Base-by-base conservation (phyloP, 2,113 vertebrate species). In the Gobius niger region DNA sequence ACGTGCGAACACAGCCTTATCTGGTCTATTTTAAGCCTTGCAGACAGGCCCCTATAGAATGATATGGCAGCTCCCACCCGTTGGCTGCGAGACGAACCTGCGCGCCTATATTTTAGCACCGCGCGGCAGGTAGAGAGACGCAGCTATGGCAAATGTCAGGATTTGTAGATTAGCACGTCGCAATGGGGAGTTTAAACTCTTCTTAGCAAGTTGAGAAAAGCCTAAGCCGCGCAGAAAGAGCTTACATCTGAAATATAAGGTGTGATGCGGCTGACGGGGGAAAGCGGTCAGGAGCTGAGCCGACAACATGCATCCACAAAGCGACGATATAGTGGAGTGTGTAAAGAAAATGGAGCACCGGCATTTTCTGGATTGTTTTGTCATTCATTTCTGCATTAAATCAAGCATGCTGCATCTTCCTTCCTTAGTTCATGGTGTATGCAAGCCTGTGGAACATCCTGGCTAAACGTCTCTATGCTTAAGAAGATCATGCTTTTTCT, bases 111-210 rank as follows among this genome's bases (percentile, higher is more conserved):
- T 78, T 83, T 83, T 65, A 65, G 68, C 82, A 81, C 85, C 73
- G 75, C 76, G 81, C 82, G 83, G 81, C 82, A 84, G 88, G 80
- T 88, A 74, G 75, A 78, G 65, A 18, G 76, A 57, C 24, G 24
- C 76, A 52, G 73, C 80, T 19, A 51, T 65, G 60, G 66, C 47
- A 52, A 76, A 69, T 83, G 76, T 73, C 85, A 85, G 83, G 54
- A 76, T 82, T 87, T 78, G 68, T 74, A 89, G 90, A 92, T 92
- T 89, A 90, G 76, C 65, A 80, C 80, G 80, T 81, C 76, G 52
- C 52, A 24, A 12, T 24, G 57, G 67, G 11, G 61, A 68, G 76
- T 82, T 88, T 73, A 81, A 70, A 74, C 61, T 74, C 56, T 82
- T 85, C 64, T 70, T 71, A 15, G 16, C 68, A 68, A 80, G 81